Evolutionary conservation across 2,888 invertebrate species (phyloP), one percentile per base, ranked within the genome.

Genomic region (Pteria penguin): DNA sequence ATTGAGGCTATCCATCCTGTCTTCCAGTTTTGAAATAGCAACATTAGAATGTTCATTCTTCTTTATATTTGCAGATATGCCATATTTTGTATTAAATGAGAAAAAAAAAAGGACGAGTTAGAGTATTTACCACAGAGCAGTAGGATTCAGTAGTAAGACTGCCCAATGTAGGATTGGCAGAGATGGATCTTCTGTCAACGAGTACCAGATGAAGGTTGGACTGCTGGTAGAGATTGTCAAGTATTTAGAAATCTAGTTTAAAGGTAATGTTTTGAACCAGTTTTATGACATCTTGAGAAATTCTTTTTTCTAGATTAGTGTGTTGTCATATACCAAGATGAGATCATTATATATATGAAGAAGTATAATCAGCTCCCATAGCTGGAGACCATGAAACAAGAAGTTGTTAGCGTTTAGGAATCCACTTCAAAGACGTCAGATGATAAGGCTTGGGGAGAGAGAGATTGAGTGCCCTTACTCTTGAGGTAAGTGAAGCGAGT

Each of bases 121-220:
- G 45, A 65, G 24, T 65, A 65, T 22, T 31, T 65, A 8, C 63
- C 63, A 65, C 36, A 65, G 22, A 36, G 45, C n/a, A 65, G 45
- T 32, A 4, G n/a, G n/a, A n/a, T n/a, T n/a, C n/a, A n/a, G n/a
- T n/a, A n/a, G n/a, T n/a, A n/a, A n/a, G n/a, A n/a, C n/a, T n/a
- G n/a, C n/a, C n/a, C 26, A 4, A n/a, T 5, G 45, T 45, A 26
- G 26, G 45, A 1, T 2, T 52, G 5, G 2, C 18, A 8, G 22
- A 36, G 24, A 26, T 22, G 14, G 63, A 63, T 4, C 29, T 29
- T 5, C 36, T 36, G 1, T 36, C 24, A n/a, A 60, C n/a, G 22
- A n/a, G 27, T 27, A 36, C 33, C n/a, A n/a, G n/a, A n/a, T n/a
- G n/a, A n/a, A n/a, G n/a, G n/a, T n/a, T n/a, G n/a, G n/a, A n/a